These are phyloP conservation scores for Mythimna impura DNA, from an alignment of 2,888 invertebrate species.

Conservation along the genomic window DNA sequence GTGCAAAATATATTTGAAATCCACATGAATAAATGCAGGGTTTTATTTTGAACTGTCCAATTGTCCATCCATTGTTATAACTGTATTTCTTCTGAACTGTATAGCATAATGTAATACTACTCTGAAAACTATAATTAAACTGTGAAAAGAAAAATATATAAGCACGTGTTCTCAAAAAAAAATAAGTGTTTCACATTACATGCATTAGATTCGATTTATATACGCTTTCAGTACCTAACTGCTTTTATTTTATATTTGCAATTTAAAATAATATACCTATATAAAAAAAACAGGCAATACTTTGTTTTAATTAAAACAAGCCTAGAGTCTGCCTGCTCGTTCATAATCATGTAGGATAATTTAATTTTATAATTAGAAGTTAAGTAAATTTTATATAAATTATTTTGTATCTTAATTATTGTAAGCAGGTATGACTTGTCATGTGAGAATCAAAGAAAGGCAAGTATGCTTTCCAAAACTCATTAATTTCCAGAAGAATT, in stretches of 20 bases:
- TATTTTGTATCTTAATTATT: neutral
- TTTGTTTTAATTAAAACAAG: neutral
- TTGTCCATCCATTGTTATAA: constrained; percentile 2
- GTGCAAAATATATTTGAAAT: too few species aligned
- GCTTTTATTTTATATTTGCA: constrained; percentile 11
- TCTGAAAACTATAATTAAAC: constrained; percentile 1
- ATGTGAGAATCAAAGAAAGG: neutral
- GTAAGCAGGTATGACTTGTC: neutral
- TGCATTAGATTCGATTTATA: constrained; percentile 36
- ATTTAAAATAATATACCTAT: too few species aligned
- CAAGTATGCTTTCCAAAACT: neutral
- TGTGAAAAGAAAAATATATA: constrained; percentile 6
- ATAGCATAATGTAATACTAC: neutral
- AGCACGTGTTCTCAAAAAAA: constrained; percentile 5
- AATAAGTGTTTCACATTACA: constrained; percentile 13
- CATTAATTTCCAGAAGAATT: neutral
- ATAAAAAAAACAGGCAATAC: too few species aligned
- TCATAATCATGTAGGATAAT: neutral
- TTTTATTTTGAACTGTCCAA: constrained; percentile 4
- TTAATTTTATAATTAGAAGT: neutral
- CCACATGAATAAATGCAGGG: neutral
- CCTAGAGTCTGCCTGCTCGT: too few species aligned
- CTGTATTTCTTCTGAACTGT: neutral
- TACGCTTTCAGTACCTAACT: constrained; percentile 19
- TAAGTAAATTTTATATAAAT: neutral